Evolutionary conservation across 1,140 invertebrate genomes (phyloP), one percentile per base, ranked within the genome.

Genomic region (Camponotus floridanus): DNA sequence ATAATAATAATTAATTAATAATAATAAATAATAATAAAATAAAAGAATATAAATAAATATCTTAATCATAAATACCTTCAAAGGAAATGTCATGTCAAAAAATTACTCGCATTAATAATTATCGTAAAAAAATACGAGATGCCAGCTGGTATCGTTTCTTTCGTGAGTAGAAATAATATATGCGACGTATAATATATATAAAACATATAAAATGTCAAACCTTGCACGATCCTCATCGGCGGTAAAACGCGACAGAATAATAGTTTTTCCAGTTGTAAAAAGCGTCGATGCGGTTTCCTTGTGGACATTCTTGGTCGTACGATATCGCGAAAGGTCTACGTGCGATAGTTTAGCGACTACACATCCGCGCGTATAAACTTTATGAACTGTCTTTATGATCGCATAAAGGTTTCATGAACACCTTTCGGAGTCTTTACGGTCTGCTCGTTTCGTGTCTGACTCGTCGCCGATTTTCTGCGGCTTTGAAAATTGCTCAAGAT

Each of bases 381-480:
- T 86, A 89, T 78, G 87, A 86, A 86, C 88, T 89, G 84, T 83
- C 51, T 89, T 89, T 89, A 89, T 86, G 87, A 88, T 83, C 87
- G 73, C 78, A 74, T 89, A 88, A 89, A 89, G 79, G 84, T 89
- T 89, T 89, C 87, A 88, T 74, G 87, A 84, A 86, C 87, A 86
- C 42, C 33, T 51, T 51, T 15, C 42, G 51, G 9, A 8, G 48
- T 86, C 87, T 86, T 89, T 88, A 89, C 84, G 70, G 78, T 51
- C 42, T 15, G 57, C 48, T 86, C 83, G 68, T 83, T 59, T 39
- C 65, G 39, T 73, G 33, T 36, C 68, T 57, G 51, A 51, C 48
- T 39, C 21, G 45, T 76, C 76, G 71, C 42, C 61, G 83, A 89
- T 89, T 86, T 76, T 61, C 51, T 70, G 3, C 51, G 13, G 33